These are phyloP conservation scores for Odontomyia ornata DNA, from an alignment of 2,888 invertebrate species.

Conservation along the genomic window DNA sequence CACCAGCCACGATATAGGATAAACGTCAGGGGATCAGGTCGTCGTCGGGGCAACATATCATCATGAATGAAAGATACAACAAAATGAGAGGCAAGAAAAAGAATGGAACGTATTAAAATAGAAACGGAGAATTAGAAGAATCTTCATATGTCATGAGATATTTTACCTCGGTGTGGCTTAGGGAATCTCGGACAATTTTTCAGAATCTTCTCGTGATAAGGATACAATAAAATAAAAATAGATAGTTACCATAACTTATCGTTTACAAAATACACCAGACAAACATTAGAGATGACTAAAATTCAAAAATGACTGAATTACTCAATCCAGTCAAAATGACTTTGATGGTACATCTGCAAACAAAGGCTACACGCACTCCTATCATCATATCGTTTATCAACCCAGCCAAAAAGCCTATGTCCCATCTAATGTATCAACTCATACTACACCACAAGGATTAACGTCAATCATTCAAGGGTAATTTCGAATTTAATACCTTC, in stretches of 20 bases:
- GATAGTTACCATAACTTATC: neutral
- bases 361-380: no score
- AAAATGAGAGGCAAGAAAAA: neutral
- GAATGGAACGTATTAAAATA: neutral
- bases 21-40: conserved; percentile 16
- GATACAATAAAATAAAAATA: neutral
- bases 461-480: conserved; percentile 38
- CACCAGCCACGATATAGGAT: neutral
- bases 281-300: neutral
- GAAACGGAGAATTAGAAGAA: neutral
- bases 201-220: conserved; percentile 1
- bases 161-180: neutral
- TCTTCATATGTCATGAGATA: neutral
- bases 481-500: conserved; percentile 11
- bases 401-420: no score
- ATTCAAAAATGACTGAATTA: no score
- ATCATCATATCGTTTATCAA: no score
- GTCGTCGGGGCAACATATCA: conserved; percentile 37
- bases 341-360: no score
- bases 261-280: neutral
- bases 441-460: neutral
- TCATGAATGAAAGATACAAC: conserved; percentile 21
- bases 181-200: neutral
- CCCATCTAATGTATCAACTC: no score
- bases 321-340: no score